Percentiles rank a stretch among this genome's conserved stretches.
Evolutionary conservation across 1,140 invertebrate species (phyloP).

Genomic region (Mya arenaria): DNA sequence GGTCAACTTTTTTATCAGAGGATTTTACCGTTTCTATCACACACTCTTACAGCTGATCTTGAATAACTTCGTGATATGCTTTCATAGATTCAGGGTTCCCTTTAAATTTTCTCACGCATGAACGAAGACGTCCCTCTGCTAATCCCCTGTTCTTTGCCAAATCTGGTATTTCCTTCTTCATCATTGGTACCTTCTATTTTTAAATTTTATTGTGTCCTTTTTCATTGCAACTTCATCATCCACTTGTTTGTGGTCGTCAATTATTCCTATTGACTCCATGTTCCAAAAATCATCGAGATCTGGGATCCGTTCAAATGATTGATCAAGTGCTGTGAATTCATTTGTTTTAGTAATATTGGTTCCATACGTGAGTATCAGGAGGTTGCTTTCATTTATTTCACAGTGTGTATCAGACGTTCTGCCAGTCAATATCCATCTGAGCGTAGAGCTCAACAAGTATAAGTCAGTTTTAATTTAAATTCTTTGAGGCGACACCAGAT

Average conservation of each 20-base stretch:
- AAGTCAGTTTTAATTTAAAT: not conserved
- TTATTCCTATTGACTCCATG: not conserved
- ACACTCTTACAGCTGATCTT: slow-evolving; percentile 2
- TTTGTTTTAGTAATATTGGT: not conserved
- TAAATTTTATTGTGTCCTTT: not conserved
- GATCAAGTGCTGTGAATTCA: not conserved
- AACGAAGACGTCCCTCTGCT: not conserved
- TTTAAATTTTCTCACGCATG: not conserved
- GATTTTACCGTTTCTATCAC: not conserved
- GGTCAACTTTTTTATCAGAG: no score
- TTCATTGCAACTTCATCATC: not conserved
- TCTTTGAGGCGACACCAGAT: not conserved
- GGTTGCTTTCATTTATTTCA: not conserved
- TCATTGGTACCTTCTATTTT: not conserved
- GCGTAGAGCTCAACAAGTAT: not conserved
- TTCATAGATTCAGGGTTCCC: not conserved
- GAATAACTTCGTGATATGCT: not conserved
- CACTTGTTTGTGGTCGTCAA: not conserved
- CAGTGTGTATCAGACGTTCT: not conserved
- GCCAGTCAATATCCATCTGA: slow-evolving; percentile 6
- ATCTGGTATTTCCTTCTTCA: not conserved
- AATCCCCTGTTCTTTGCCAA: not conserved
- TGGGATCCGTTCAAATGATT: not conserved
- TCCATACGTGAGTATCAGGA: not conserved
- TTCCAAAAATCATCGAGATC: not conserved